phyloP scores from a whole-genome alignment of 2,888 invertebrate genomes.

The Sepiola atlantica region DNA sequence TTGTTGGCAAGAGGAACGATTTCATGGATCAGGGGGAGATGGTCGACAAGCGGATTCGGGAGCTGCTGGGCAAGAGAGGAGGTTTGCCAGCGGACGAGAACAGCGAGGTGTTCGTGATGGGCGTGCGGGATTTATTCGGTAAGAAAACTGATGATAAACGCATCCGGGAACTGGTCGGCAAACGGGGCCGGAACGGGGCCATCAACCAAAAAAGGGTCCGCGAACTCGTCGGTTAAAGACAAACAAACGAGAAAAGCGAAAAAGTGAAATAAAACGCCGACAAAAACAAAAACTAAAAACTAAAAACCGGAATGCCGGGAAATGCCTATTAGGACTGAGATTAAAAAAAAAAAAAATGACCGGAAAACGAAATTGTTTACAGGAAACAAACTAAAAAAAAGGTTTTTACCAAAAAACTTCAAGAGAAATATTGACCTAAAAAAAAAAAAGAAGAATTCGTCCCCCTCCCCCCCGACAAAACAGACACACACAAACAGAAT shows the following conservation, averaged over 20 bases:
- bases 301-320: too few relatives aligned
- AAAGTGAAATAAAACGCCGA: background rate
- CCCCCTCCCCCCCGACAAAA: too few relatives aligned
- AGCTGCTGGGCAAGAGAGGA: background rate
- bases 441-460: background rate
- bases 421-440: background rate
- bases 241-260: background rate
- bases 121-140: background rate
- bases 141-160: background rate
- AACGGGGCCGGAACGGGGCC: background rate
- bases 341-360: background rate
- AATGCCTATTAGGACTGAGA: background rate
- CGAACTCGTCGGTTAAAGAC: slow-evolving; percentile 1
- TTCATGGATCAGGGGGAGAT: background rate
- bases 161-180: slow-evolving; percentile 24
- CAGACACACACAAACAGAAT: background rate
- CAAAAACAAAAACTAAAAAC: background rate
- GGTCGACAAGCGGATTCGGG: slow-evolving; percentile 10
- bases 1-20: background rate
- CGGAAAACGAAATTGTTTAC: background rate
- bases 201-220: background rate
- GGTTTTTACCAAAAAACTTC: too few relatives aligned
- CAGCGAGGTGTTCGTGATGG: background rate
- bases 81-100: background rate
- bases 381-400: background rate